A percentile compares a stretch with the other conserved stretches of the same genome.
These are phyloP conservation scores for Arctocebus calabarensis DNA, from an alignment of 2,797 vertebrate genomes.

Conservation along the genomic window DNA sequence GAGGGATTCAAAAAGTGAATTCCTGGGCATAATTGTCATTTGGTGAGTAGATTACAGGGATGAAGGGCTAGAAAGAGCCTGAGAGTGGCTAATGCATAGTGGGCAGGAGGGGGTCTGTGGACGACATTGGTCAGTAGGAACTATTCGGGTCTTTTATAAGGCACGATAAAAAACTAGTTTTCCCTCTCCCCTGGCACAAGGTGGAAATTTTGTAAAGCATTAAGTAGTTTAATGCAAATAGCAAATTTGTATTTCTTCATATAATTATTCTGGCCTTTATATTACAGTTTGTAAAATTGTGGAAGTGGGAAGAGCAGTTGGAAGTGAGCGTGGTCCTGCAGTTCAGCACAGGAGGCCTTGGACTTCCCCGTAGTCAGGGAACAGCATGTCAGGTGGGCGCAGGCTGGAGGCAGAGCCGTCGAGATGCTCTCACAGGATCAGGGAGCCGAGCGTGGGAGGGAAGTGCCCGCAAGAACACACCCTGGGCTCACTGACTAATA, in stretches of 20 bases:
- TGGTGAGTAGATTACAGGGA: too few species aligned
- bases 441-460: rapidly evolving
- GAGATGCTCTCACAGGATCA: too few species aligned
- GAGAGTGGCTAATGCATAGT: rapidly evolving
- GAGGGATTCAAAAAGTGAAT: conserved; percentile 18
- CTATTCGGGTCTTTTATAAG: neutral
- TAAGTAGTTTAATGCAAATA: neutral
- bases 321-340: neutral
- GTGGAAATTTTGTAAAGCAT: neutral
- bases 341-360: neutral
- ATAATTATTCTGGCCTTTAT: neutral
- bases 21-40: neutral
- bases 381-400: rapidly evolving
- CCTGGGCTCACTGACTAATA: neutral
- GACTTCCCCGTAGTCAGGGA: neutral
- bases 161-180: neutral
- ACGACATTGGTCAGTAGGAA: neutral
- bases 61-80: neutral
- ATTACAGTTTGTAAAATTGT: neutral
- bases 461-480: neutral
- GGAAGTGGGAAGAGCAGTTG: rapidly evolving
- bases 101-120: too few species aligned
- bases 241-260: neutral
- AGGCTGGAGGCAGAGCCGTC: neutral
- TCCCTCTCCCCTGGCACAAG: neutral